Percentiles rank a stretch among this genome's conserved stretches.
phyloP scores from a whole-genome alignment of 1,140 invertebrate species.

The Lasioglossum albipes region DNA sequence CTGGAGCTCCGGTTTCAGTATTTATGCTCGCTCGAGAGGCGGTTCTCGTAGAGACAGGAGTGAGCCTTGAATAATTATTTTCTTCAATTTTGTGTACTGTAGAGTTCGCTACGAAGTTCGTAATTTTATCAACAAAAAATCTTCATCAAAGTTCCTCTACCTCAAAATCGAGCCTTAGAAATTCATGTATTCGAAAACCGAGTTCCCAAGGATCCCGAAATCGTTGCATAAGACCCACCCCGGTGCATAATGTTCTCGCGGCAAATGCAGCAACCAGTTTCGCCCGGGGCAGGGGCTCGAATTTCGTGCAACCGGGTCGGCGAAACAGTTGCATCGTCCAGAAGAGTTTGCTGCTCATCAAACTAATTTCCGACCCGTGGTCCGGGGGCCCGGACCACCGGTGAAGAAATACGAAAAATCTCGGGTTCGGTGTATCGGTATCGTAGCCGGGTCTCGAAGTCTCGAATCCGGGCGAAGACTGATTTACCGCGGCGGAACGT shows the following conservation, averaged over 20 bases:
- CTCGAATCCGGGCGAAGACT: slow-evolving; percentile 27
- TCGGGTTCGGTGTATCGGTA: slow-evolving; percentile 22
- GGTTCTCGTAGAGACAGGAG: no score
- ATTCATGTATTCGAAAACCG: not conserved
- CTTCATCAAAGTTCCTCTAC: no score
- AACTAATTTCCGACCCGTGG: not conserved
- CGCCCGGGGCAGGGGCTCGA: not conserved
- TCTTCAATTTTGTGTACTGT: no score
- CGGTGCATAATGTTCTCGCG: no score
- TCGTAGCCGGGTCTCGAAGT: slow-evolving; percentile 20
- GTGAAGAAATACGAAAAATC: slow-evolving; percentile 14
- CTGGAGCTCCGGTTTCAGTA: no score
- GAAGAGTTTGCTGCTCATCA: not conserved
- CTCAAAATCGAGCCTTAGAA: no score
- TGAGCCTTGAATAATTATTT: no score
- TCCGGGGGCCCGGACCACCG: not conserved
- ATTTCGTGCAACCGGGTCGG: not conserved
- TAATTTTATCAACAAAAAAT: no score
- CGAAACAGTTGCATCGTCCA: not conserved
- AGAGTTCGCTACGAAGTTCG: no score
- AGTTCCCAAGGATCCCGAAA: not conserved
- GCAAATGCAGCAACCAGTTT: not conserved
- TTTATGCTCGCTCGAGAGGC: no score
- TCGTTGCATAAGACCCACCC: not conserved
- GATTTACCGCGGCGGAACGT: slow-evolving; percentile 46